These are phyloP conservation scores for Arvicanthis niloticus DNA, from an alignment of 2,113 vertebrate genomes.

Conservation along the genomic window DNA sequence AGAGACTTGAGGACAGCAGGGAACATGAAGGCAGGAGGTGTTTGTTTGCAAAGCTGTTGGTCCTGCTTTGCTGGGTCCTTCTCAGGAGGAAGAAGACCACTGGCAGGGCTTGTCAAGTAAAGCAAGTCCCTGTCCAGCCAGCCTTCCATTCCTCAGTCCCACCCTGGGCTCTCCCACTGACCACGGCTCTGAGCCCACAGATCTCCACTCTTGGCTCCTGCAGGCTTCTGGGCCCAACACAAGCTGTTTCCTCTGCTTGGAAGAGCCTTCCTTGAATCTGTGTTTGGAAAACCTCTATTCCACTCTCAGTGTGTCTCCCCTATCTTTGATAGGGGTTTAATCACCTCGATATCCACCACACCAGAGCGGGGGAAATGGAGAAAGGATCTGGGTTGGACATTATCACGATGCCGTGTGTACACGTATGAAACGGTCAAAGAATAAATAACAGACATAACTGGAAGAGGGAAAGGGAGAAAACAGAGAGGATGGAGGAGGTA, in stretches of 20 bases:
- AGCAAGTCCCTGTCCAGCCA: not conserved
- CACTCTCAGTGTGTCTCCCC: not conserved
- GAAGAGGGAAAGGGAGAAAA: not conserved
- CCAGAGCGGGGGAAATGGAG: not conserved
- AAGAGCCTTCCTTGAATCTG: not conserved
- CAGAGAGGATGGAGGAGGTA: not conserved
- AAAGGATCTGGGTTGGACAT: not conserved
- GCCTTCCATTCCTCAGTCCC: not conserved
- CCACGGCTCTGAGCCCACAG: not conserved
- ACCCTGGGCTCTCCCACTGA: not conserved
- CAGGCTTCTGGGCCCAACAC: not conserved
- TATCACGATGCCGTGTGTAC: not conserved
- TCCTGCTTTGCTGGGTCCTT: not conserved
- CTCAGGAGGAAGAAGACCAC: constrained; percentile 1
- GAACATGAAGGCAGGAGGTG: not conserved
- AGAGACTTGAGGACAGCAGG: constrained; percentile 46
- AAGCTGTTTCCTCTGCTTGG: not conserved
- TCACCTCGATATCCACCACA: not conserved
- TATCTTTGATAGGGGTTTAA: not conserved
- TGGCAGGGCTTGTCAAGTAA: not conserved
- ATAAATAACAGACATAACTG: not conserved
- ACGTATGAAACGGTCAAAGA: not conserved
- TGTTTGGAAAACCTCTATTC: not conserved
- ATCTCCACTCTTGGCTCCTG: fast-evolving
- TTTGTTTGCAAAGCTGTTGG: constrained; percentile 50